A percentile compares a stretch with the other conserved stretches of the same genome.
Evolutionary conservation across 2,113 vertebrate species (phyloP).

Genomic region (Opisthocomus hoazin): DNA sequence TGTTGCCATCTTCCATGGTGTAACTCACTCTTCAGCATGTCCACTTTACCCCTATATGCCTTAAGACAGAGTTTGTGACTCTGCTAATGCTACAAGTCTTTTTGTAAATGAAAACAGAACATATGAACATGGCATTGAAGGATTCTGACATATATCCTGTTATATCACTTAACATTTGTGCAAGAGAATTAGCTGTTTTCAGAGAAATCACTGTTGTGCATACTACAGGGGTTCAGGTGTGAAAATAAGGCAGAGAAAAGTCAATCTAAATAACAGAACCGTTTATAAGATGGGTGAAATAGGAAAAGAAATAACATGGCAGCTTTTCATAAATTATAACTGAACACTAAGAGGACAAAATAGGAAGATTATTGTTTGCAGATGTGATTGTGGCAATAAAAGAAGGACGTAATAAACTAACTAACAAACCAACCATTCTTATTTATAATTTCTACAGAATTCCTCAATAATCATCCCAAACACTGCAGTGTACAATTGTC

Average conservation of each 20-base stretch:
- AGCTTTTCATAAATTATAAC: constrained; percentile 14
- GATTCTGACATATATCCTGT: not conserved
- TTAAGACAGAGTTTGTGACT: not conserved
- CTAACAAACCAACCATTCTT: not conserved
- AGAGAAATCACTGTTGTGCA: not conserved
- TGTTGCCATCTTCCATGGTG: not conserved
- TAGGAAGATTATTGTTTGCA: constrained; percentile 45
- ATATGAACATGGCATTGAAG: not conserved
- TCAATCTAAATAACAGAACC: not conserved
- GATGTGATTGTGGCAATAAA: constrained; percentile 36
- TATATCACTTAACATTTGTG: not conserved
- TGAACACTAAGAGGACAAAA: constrained; percentile 11
- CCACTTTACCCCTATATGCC: not conserved
- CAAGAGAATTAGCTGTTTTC: not conserved
- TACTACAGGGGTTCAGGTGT: not conserved
- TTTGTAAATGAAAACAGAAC: not conserved
- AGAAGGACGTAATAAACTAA: not conserved
- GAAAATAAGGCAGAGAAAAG: not conserved
- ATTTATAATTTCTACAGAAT: not conserved
- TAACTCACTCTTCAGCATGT: not conserved
- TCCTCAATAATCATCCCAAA: not conserved
- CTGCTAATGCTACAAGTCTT: not conserved
- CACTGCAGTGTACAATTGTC: not conserved
- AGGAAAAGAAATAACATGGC: constrained; percentile 35
- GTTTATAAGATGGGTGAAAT: not conserved